Percentiles rank a stretch among this genome's conserved stretches.
These are phyloP conservation scores for Apamea monoglypha DNA, from an alignment of 2,888 invertebrate species.

Conservation along the genomic window DNA sequence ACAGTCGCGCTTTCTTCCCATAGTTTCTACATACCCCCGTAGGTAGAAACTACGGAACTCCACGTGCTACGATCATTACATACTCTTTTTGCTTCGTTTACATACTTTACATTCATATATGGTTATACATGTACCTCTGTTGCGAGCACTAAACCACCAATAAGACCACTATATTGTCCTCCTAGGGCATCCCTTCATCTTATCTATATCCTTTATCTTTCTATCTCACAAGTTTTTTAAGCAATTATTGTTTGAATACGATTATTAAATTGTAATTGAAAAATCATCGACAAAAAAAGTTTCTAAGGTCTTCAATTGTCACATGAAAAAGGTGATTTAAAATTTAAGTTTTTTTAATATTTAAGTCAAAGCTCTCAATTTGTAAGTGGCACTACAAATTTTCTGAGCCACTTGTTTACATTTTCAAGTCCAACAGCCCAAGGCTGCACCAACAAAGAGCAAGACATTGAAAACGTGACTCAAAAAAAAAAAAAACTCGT, in stretches of 20 bases:
- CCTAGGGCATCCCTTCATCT: no score
- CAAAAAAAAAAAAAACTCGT: neutral
- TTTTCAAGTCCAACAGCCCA: neutral
- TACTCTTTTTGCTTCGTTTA: no score
- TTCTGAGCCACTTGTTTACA: neutral
- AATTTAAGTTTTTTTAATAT: neutral
- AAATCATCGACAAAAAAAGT: neutral
- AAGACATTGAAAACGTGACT: slow-evolving; percentile 6
- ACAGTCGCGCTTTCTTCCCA: no score
- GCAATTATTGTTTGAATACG: neutral
- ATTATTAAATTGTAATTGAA: neutral
- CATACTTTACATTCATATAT: no score
- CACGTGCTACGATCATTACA: no score
- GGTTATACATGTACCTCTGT: no score
- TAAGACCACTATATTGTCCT: no score
- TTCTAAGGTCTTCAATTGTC: neutral
- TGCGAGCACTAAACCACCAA: no score
- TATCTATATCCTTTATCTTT: neutral
- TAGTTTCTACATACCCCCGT: no score
- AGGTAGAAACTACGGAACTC: no score
- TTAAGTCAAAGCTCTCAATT: neutral
- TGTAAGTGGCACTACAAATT: neutral
- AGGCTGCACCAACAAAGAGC: neutral
- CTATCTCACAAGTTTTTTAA: neutral
- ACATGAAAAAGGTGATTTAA: neutral